Evolutionary conservation across 2,797 vertebrate genomes (phyloP).

Genomic region (Petrocephalus schoutedeni): DNA sequence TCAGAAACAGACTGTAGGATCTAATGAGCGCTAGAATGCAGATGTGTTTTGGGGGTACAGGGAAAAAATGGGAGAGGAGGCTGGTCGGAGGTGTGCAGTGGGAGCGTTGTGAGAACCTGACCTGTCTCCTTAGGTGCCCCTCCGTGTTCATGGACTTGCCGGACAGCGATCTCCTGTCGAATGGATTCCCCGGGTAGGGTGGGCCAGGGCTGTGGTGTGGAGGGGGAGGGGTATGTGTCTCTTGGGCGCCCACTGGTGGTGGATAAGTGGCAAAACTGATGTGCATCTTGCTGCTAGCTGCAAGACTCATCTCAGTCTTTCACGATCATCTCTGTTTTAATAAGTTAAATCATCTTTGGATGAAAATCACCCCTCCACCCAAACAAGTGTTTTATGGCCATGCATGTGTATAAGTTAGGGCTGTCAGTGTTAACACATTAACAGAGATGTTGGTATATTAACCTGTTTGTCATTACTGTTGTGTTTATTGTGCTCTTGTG

Average conservation of each 20-base stretch:
- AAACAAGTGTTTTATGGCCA: background rate
- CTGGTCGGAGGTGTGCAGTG: constrained; percentile 1
- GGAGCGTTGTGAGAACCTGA: constrained; percentile 64
- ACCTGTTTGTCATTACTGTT: background rate
- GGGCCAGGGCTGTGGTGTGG: constrained; percentile 37
- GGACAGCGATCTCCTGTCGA: constrained; percentile 74
- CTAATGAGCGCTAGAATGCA: background rate
- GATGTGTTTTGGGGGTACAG: background rate
- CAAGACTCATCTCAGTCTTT: background rate
- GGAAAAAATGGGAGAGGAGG: background rate
- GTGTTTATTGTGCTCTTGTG: background rate
- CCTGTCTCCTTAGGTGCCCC: constrained; percentile 75
- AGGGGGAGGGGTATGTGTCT: constrained; percentile 40
- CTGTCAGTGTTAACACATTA: background rate
- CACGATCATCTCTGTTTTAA: background rate
- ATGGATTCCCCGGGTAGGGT: constrained; percentile 72
- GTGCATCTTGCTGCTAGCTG: background rate
- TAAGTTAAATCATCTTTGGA: background rate
- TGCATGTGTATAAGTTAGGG: background rate
- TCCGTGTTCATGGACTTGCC: constrained; percentile 78
- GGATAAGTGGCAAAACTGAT: background rate
- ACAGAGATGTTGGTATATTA: background rate
- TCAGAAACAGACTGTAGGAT: background rate
- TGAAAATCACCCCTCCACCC: constrained; percentile 13
- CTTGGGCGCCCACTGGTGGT: constrained; percentile 22